phyloP scores from a whole-genome alignment of 2,797 vertebrate species.

The Mionectes olivaceus region DNA sequence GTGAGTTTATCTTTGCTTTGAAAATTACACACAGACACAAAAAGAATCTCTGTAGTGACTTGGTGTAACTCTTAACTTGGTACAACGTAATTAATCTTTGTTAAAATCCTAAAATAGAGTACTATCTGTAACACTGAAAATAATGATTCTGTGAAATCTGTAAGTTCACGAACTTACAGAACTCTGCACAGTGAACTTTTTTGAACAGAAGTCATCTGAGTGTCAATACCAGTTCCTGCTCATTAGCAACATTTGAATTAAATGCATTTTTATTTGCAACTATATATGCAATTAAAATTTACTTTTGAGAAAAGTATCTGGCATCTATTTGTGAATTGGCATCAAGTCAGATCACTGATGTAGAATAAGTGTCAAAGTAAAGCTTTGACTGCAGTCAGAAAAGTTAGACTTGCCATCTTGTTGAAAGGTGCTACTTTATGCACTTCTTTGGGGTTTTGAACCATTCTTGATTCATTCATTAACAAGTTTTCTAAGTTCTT shows the following conservation, averaged over 20 bases:
- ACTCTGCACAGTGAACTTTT: neutral
- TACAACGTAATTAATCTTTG: neutral
- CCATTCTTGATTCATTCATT: neutral
- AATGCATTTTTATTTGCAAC: neutral
- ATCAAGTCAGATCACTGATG: neutral
- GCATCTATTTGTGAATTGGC: neutral
- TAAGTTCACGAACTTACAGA: neutral
- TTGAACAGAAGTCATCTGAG: neutral
- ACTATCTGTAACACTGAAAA: neutral
- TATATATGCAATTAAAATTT: neutral
- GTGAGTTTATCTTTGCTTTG: slow-evolving; percentile 64
- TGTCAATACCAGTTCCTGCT: neutral
- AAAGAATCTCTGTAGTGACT: neutral
- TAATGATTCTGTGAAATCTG: neutral
- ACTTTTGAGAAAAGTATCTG: neutral
- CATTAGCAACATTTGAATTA: neutral
- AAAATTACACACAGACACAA: neutral
- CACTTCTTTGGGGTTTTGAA: neutral
- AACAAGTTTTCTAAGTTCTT: neutral
- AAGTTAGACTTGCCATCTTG: neutral
- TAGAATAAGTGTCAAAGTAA: neutral
- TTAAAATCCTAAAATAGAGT: neutral
- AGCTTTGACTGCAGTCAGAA: neutral
- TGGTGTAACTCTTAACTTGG: neutral
- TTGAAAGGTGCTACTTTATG: neutral